phyloP scores from a whole-genome alignment of 2,113 vertebrate species.

The Euleptes europaea region DNA sequence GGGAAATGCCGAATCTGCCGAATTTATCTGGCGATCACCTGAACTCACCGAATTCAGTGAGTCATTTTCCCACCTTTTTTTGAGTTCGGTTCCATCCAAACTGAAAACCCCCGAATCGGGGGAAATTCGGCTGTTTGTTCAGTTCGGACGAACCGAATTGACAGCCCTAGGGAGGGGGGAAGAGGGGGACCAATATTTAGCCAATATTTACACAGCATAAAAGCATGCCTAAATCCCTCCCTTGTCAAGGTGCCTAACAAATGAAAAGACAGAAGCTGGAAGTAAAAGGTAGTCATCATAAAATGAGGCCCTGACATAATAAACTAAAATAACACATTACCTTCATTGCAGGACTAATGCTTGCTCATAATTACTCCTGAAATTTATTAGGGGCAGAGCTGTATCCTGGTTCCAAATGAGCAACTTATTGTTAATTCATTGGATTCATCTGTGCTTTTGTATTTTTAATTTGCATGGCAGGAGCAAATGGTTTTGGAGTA shows the following conservation, averaged over 20 bases:
- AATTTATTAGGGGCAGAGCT: conserved; percentile 45
- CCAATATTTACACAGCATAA: background rate
- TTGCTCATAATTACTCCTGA: conserved; percentile 32
- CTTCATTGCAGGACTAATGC: conserved; percentile 26
- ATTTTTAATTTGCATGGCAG: conserved; percentile 61
- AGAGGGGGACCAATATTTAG: background rate
- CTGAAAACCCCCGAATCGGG: too few relatives aligned
- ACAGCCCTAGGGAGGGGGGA: too few relatives aligned
- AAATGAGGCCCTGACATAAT: background rate
- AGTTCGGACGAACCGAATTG: too few relatives aligned
- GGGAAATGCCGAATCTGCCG: too few relatives aligned
- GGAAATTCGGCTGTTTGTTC: too few relatives aligned
- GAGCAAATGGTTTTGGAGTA: conserved; percentile 32
- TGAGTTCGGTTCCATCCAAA: too few relatives aligned
- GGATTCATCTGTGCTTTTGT: conserved; percentile 58
- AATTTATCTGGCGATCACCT: too few relatives aligned
- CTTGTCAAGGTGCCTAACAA: conserved; percentile 6
- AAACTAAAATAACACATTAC: conserved; percentile 12
- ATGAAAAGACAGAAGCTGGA: conserved; percentile 30
- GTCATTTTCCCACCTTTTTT: too few relatives aligned
- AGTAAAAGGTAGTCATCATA: conserved; percentile 21
- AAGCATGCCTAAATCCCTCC: background rate
- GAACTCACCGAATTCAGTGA: too few relatives aligned
- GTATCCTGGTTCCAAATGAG: conserved; percentile 41
- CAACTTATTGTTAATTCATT: conserved; percentile 64